These are phyloP conservation scores for Lampris incognitus DNA, from an alignment of 2,113 vertebrate genomes.

Conservation along the genomic window DNA sequence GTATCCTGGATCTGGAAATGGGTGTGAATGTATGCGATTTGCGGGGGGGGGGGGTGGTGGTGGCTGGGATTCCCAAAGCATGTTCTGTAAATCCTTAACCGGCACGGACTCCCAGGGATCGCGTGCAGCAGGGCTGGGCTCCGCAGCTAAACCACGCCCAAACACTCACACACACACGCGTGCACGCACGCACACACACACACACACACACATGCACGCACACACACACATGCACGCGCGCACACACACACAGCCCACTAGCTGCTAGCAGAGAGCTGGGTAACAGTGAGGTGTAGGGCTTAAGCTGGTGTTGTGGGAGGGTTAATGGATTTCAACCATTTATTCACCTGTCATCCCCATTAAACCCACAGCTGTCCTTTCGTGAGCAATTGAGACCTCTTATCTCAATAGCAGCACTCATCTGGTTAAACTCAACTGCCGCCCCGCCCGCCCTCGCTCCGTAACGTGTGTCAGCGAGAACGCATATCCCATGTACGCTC, in stretches of 20 bases:
- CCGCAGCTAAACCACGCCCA: constrained; percentile 43
- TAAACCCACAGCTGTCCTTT: constrained; percentile 56
- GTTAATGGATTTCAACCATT: constrained; percentile 75
- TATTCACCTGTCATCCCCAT: constrained; percentile 74
- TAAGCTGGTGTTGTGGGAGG: constrained; percentile 56
- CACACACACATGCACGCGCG: constrained; percentile 1
- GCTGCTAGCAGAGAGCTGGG: constrained; percentile 17
- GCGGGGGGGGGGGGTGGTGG: neutral
- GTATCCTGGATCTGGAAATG: constrained; percentile 27
- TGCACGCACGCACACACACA: neutral
- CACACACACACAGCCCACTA: constrained; percentile 13
- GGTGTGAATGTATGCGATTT: neutral
- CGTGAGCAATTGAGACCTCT: constrained; percentile 61
- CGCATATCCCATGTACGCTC: constrained; percentile 33
- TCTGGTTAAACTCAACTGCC: constrained; percentile 68
- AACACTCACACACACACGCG: too few relatives aligned
- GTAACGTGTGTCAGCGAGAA: constrained; percentile 29
- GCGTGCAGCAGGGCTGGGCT: constrained; percentile 71
- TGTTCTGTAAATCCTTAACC: constrained; percentile 74
- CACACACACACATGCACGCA: constrained; percentile 7
- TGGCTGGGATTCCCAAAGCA: constrained; percentile 74
- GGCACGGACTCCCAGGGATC: constrained; percentile 65
- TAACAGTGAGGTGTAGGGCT: constrained; percentile 37
- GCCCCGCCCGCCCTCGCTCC: neutral
- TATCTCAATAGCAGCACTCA: constrained; percentile 50